Percentiles rank a stretch among this genome's conserved stretches.
These are phyloP conservation scores for Tragelaphus imberbis DNA, from an alignment of 2,113 vertebrate species.

Conservation along the genomic window DNA sequence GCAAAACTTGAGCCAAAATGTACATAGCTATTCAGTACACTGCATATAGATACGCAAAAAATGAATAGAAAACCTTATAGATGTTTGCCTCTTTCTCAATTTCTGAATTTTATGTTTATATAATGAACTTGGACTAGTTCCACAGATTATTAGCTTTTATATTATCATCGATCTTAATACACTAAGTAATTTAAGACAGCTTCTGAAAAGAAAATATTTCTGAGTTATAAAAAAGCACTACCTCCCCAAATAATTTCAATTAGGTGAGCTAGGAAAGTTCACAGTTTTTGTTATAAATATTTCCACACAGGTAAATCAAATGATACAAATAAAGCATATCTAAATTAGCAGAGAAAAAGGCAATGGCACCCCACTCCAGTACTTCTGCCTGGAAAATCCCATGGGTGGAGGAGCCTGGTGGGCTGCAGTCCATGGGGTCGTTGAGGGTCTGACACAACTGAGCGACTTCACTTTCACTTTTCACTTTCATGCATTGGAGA, in stretches of 20 bases:
- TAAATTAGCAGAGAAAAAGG: too few relatives aligned
- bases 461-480: too few relatives aligned
- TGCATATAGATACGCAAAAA: background rate
- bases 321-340: background rate
- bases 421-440: too few relatives aligned
- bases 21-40: background rate
- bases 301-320: background rate
- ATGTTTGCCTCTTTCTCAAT: background rate
- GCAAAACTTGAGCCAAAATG: background rate
- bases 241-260: background rate
- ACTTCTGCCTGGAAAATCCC: too few relatives aligned
- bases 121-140: background rate
- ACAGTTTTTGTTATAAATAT: background rate
- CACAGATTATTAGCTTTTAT: background rate
- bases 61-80: background rate
- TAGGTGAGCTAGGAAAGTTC: background rate
- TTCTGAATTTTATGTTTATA: background rate
- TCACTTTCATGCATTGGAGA: too few relatives aligned
- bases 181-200: background rate
- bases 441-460: too few relatives aligned
- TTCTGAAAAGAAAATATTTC: background rate
- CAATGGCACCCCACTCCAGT: too few relatives aligned
- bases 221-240: background rate
- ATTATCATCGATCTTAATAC: background rate
- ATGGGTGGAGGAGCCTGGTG: too few relatives aligned